Conservation (phyloP, 2,797 vertebrate genomes). For the Tarsius wallacei region DNA sequence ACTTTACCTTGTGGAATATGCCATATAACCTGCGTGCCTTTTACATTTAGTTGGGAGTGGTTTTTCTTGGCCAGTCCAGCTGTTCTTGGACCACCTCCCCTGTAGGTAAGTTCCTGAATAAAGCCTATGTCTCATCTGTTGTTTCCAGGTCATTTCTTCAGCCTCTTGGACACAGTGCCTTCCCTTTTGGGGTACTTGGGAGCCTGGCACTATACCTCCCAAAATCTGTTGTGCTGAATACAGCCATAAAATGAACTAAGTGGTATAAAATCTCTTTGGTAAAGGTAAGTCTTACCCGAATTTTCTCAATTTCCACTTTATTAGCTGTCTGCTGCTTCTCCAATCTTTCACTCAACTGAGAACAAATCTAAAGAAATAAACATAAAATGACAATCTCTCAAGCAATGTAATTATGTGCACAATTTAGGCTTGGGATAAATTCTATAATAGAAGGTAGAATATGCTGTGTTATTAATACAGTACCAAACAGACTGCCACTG, state of each 20-base stretch:
- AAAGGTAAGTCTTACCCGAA: constrained; percentile 93
- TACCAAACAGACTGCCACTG: too few relatives aligned
- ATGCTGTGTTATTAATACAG: accelerated
- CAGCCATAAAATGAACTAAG: neutral
- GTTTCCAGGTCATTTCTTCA: too few relatives aligned
- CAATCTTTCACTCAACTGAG: constrained; percentile 98
- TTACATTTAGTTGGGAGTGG: too few relatives aligned
- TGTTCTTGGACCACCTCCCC: too few relatives aligned
- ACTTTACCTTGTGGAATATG: too few relatives aligned
- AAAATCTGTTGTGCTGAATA: neutral
- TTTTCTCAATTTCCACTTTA: constrained; percentile 97
- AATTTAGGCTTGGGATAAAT: neutral
- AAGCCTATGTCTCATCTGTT: too few relatives aligned
- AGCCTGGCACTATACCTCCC: too few relatives aligned
- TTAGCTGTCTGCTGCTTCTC: constrained; percentile 98
- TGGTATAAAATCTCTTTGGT: neutral
- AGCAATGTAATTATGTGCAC: neutral
- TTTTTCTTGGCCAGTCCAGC: too few relatives aligned
- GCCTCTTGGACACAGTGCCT: too few relatives aligned
- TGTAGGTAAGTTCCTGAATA: too few relatives aligned
- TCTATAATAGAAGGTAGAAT: neutral
- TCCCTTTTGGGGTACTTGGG: too few relatives aligned
- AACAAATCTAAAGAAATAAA: constrained; percentile 95
- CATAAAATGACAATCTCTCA: constrained; percentile 62
- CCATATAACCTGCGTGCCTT: too few relatives aligned